Base-by-base conservation (phyloP, 2,113 vertebrate species). In the Neofelis nebulosa region DNA sequence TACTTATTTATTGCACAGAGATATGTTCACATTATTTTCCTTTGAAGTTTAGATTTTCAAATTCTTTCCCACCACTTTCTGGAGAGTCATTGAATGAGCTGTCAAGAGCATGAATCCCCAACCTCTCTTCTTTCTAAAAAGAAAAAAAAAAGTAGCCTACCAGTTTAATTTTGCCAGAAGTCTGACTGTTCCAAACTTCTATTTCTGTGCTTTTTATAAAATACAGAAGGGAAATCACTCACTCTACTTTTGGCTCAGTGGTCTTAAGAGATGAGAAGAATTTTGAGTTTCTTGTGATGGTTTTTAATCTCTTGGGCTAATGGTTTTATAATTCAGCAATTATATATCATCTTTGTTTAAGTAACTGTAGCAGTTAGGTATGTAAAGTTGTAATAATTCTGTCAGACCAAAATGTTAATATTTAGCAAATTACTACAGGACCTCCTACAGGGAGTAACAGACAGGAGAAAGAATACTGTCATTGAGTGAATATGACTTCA, bases 1-100 rank as follows among this genome's bases (percentile, higher is more conserved):
- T 97, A 97, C 84, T 97, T 97, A 91, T 63, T 86, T 98, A 82
- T 86, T 89, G 57, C 45, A 96, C 7, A 27, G 76, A 96, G 57
- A 71, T 82, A 69, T 97, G 83, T 85, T 98, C 97, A 95, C 71
- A 0, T 91, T 71, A 33, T 69, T 97, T 97, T 61, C 68, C 73
- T 98, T 95, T 97, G 97, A 97, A 79, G 79, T 93, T 87, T 95
- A 23, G 5, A 79, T 94, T 91, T 98, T 97, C 79, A 96, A 97
- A 97, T 93, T 98, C 92, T 98, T 98, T 97, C 97, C 92, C 89
- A 97, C 97, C 71, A 94, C 96, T 98, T 98, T 98, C 97, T 97
- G 90, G 36, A 98, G 76, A 98, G 87, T 98, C 97, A 96, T 94
- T 94, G 96, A 98, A 97, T 96, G 95, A 98, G 97, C 96, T 98